Percentiles rank a stretch among this genome's conserved stretches.
Conservation (phyloP, 2,113 vertebrate species). For the Plecotus auritus region DNA sequence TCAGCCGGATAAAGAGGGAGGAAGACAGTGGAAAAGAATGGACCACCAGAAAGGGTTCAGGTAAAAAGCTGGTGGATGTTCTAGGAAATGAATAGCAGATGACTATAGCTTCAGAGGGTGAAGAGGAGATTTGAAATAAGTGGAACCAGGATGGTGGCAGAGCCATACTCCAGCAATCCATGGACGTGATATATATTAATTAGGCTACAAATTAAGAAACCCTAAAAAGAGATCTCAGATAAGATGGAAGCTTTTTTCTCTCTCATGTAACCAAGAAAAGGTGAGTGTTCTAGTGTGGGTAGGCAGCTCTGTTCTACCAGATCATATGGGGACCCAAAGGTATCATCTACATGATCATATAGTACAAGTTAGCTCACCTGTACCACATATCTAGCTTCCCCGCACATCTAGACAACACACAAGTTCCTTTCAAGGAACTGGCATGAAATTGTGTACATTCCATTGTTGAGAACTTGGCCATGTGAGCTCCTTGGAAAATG, state of each 20-base stretch:
- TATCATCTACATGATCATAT: fast-evolving
- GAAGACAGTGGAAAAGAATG: neutral
- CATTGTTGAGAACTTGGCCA: neutral
- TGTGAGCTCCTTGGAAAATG: neutral
- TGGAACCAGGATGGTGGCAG: neutral
- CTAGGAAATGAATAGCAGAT: neutral
- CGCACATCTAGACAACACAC: neutral
- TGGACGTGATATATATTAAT: neutral
- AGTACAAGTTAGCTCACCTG: neutral
- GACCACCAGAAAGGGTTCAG: neutral
- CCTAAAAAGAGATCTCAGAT: neutral
- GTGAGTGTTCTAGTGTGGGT: fast-evolving
- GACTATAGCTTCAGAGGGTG: neutral
- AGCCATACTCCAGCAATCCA: neutral
- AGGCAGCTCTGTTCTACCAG: neutral
- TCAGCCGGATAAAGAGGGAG: neutral
- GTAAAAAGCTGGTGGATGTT: neutral
- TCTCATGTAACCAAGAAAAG: neutral
- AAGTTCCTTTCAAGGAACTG: neutral
- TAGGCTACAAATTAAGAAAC: neutral
- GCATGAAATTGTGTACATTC: neutral
- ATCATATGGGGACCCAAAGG: neutral
- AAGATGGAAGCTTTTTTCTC: neutral
- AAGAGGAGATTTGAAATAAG: neutral
- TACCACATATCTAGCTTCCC: neutral